Conservation (phyloP, 2,888 invertebrate species). For the Melinopterus prodromus region DNA sequence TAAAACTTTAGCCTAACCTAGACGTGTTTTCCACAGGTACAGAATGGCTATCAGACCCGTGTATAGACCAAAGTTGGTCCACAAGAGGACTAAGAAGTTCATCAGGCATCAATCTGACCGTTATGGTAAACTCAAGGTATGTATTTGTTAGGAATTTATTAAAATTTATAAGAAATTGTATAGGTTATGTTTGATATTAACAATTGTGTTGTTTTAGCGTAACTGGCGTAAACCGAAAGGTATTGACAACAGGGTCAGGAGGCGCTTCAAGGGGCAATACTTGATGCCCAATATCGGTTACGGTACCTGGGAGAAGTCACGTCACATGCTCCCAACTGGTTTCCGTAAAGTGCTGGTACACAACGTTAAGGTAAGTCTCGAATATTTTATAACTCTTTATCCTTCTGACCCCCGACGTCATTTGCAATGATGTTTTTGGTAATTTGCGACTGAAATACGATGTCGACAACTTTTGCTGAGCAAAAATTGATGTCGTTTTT, state of each 20-base stretch:
- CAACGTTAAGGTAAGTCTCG: constrained; percentile 75
- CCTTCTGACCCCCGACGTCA: too few relatives aligned
- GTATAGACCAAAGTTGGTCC: constrained; percentile 89
- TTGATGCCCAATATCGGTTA: constrained; percentile 99
- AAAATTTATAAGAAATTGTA: constrained; percentile 26
- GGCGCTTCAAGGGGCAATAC: constrained; percentile 99
- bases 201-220: constrained; percentile 64
- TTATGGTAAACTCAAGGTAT: constrained; percentile 93
- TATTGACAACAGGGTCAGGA: constrained; percentile 99
- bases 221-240: constrained; percentile 99
- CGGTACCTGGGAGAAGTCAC: constrained; percentile 93
- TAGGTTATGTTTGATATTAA: constrained; percentile 34
- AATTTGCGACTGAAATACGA: constrained; percentile 60
- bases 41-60: constrained; percentile 91
- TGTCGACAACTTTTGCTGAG: constrained; percentile 54
- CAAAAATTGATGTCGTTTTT: constrained; percentile 13
- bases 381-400: background rate
- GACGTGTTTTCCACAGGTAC: constrained; percentile 43
- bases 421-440: constrained; percentile 57
- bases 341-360: constrained; percentile 95
- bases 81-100: constrained; percentile 98
- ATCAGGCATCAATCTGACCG: constrained; percentile 98
- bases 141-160: constrained; percentile 43
- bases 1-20: constrained; percentile 28
- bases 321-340: constrained; percentile 97